Conservation (phyloP, 2,797 vertebrate genomes). For the Tiaroga cobitis region DNA sequence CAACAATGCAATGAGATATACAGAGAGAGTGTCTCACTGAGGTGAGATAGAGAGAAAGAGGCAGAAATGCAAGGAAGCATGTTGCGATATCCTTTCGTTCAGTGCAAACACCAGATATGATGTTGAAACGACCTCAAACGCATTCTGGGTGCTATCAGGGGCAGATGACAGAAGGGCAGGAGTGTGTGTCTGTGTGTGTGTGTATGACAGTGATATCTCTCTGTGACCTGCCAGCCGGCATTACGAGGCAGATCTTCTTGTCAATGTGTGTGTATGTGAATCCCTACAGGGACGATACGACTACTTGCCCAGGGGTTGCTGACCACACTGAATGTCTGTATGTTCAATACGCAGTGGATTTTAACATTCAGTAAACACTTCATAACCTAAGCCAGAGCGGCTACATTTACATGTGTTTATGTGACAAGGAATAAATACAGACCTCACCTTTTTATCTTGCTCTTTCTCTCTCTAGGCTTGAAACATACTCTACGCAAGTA, state of each 20-base stretch:
- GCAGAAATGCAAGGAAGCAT: constrained; percentile 17
- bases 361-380: constrained; percentile 66
- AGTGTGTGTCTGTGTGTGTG: constrained; percentile 47
- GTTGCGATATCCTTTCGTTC: constrained; percentile 45
- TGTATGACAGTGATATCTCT: constrained; percentile 41
- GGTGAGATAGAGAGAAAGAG: constrained; percentile 45
- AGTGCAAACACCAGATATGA: constrained; percentile 50
- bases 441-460: not conserved
- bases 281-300: not conserved
- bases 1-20: constrained; percentile 63
- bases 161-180: constrained; percentile 43
- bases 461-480: constrained; percentile 4
- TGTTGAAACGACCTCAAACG: constrained; percentile 53
- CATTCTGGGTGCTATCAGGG: constrained; percentile 48
- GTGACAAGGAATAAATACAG: constrained; percentile 25
- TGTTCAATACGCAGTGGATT: constrained; percentile 52
- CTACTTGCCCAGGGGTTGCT: constrained; percentile 22
- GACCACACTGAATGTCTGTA: constrained; percentile 29
- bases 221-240: constrained; percentile 41
- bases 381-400: constrained; percentile 59
- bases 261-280: constrained; percentile 22
- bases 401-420: constrained; percentile 61
- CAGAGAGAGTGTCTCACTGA: constrained; percentile 12
- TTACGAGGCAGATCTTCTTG: constrained; percentile 32
- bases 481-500: not conserved